phyloP scores from a whole-genome alignment of 2,113 vertebrate genomes.

The Gobius niger region DNA sequence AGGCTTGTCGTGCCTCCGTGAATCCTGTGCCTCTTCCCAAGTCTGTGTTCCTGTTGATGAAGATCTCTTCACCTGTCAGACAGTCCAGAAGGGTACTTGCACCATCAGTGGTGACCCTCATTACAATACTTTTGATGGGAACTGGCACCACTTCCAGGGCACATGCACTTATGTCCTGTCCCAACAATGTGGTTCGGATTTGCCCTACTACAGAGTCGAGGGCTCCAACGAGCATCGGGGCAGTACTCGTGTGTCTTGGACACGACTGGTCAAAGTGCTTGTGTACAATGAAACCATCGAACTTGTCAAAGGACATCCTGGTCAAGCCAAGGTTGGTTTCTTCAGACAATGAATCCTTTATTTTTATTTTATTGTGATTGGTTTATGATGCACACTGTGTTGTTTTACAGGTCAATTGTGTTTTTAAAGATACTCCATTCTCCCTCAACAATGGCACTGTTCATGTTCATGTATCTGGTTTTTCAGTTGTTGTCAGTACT shows the following conservation, averaged over 20 bases:
- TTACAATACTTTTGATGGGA: slow-evolving; percentile 69
- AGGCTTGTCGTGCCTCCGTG: slow-evolving; percentile 39
- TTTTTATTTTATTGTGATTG: no score
- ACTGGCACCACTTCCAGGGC: slow-evolving; percentile 57
- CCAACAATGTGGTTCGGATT: slow-evolving; percentile 42
- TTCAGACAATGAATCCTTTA: no score
- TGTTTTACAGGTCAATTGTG: no score
- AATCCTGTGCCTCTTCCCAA: slow-evolving; percentile 58
- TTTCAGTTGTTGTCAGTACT: slow-evolving; percentile 51
- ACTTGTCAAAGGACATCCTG: no score
- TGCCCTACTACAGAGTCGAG: slow-evolving; percentile 56
- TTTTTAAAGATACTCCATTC: slow-evolving; percentile 36
- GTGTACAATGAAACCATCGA: no score
- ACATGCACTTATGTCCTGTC: slow-evolving; percentile 63
- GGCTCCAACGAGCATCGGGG: slow-evolving; percentile 17
- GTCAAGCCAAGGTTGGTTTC: slow-evolving; percentile 50
- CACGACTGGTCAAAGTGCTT: no score
- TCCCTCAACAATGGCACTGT: slow-evolving; percentile 45
- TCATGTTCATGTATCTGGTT: slow-evolving; percentile 52
- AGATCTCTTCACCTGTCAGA: slow-evolving; percentile 54
- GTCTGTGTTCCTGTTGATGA: slow-evolving; percentile 27
- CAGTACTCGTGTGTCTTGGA: no score
- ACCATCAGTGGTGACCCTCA: slow-evolving; percentile 66
- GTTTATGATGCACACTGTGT: no score
- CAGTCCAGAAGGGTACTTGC: slow-evolving; percentile 55